A percentile compares a stretch with the other conserved stretches of the same genome.
Conservation (phyloP, 1,140 invertebrate genomes). For the fruit fly (Drosophila melanogaster) region Release_6_plus_ISO1_MT NT_037436.4:22359501-22360000, state of each 20-base stretch:
- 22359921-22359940: constrained; percentile 61
- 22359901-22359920: constrained; percentile 14
- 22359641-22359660: neutral
- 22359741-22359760: constrained; percentile 76
- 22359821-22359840: constrained; percentile 8
- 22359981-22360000: constrained; percentile 13
- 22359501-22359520: neutral
- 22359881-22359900: no score
- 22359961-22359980: constrained; percentile 54
- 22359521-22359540: constrained; percentile 57
- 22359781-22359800: constrained; percentile 76
- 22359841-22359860: constrained; percentile 49
- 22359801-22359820: constrained; percentile 35
- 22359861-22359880: constrained; percentile 5
- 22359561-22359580: constrained; percentile 57
- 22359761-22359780: constrained; percentile 75
- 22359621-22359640: neutral
- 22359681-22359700: constrained; percentile 66
- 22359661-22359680: constrained; percentile 38
- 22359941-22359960: constrained; percentile 82
- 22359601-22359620: constrained; percentile 45
- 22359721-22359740: constrained; percentile 62
- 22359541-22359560: constrained; percentile 78
- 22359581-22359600: constrained; percentile 57
- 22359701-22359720: constrained; percentile 31